These are phyloP conservation scores for Leptopilina clavipes DNA, from an alignment of 1,140 invertebrate genomes.

Conservation along the genomic window DNA sequence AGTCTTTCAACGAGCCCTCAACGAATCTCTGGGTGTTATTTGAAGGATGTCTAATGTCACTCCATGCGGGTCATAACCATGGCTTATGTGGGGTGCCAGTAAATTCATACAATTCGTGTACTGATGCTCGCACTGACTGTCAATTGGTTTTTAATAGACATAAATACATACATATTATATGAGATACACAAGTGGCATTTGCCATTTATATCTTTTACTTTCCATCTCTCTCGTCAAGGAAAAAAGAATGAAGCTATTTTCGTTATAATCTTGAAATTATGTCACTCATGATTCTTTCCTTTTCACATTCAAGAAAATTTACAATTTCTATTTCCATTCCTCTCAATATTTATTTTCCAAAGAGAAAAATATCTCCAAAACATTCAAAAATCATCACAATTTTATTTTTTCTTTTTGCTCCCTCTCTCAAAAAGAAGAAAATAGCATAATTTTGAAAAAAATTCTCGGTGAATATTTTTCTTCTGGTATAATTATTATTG, in stretches of 20 bases:
- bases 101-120: conserved; percentile 23
- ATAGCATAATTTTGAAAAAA: too few relatives aligned
- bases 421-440: too few relatives aligned
- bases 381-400: too few relatives aligned
- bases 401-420: too few relatives aligned
- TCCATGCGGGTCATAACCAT: conserved; percentile 62
- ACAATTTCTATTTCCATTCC: too few relatives aligned
- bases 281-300: too few relatives aligned
- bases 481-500: too few relatives aligned
- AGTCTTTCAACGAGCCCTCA: conserved; percentile 68
- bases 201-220: not conserved
- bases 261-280: not conserved
- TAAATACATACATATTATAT: too few relatives aligned
- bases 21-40: conserved; percentile 64
- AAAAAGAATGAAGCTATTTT: not conserved
- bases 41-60: conserved; percentile 47
- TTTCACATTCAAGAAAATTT: too few relatives aligned
- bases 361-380: too few relatives aligned
- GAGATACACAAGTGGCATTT: not conserved
- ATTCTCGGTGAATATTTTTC: too few relatives aligned
- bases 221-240: not conserved
- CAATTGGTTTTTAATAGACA: conserved; percentile 47
- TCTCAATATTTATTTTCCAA: too few relatives aligned
- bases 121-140: conserved; percentile 5
- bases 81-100: conserved; percentile 16